phyloP scores from a whole-genome alignment of 2,113 vertebrate genomes.

The Ardeotis arabs region DNA sequence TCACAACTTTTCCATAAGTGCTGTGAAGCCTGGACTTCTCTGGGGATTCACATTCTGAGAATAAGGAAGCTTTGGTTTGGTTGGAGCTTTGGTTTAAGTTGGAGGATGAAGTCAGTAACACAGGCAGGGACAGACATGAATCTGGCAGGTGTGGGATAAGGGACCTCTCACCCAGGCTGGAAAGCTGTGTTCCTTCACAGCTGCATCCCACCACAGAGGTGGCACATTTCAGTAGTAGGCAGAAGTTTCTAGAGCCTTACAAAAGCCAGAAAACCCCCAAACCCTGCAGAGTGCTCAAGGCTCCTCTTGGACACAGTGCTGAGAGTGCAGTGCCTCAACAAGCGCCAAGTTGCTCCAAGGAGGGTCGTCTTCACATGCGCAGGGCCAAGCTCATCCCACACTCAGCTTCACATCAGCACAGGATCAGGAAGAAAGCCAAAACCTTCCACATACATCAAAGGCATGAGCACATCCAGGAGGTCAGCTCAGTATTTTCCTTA shows the following conservation, averaged over 20 bases:
- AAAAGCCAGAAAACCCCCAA: background rate
- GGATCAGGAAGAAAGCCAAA: background rate
- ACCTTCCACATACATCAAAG: fast-evolving
- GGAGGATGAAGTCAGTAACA: background rate
- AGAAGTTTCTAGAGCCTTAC: background rate
- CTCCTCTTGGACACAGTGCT: background rate
- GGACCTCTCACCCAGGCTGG: background rate
- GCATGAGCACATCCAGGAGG: fast-evolving
- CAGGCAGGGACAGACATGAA: background rate
- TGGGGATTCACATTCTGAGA: background rate
- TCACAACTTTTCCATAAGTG: background rate
- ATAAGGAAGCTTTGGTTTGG: background rate
- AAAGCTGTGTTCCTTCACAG: background rate
- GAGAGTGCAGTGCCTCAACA: background rate
- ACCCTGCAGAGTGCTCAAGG: background rate
- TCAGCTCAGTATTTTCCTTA: background rate
- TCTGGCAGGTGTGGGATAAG: background rate
- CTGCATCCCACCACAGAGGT: background rate
- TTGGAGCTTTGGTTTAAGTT: background rate
- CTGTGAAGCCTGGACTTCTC: background rate
- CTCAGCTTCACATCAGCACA: background rate
- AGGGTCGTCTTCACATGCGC: fast-evolving
- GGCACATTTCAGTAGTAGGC: background rate
- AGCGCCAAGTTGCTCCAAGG: background rate
- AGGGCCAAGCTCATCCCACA: background rate